Percentiles rank a stretch among this genome's conserved stretches.
Evolutionary conservation across 2,888 invertebrate species (phyloP).

Genomic region (Ariolimax columbianus): DNA sequence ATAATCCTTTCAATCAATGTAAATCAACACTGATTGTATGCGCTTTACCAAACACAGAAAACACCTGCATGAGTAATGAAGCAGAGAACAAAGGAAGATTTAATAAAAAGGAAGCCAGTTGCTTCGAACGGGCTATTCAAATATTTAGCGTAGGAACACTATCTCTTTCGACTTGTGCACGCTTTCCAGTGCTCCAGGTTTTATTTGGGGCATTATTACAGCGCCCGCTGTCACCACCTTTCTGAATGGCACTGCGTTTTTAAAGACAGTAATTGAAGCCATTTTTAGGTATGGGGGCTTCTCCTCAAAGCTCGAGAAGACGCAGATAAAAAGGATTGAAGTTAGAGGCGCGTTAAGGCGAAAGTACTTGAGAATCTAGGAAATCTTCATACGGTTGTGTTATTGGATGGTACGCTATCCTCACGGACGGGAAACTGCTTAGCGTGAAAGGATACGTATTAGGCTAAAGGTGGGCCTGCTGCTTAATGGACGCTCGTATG

Average conservation of each 20-base stretch:
- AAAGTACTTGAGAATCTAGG: background rate
- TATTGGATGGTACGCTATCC: background rate
- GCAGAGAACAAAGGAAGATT: background rate
- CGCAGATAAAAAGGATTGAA: conserved; percentile 7
- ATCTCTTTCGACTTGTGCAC: background rate
- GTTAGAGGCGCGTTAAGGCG: conserved; percentile 4
- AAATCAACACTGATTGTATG: no score
- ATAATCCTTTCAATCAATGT: no score
- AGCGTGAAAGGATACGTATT: background rate
- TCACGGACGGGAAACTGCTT: background rate
- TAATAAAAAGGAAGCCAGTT: background rate
- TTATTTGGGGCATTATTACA: background rate
- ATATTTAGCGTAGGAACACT: background rate
- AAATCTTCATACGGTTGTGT: background rate
- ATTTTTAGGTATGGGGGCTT: background rate
- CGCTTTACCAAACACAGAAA: background rate
- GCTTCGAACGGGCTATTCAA: background rate
- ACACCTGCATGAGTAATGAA: background rate
- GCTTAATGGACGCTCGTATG: background rate
- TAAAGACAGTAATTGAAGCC: conserved; percentile 23
- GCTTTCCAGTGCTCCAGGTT: background rate
- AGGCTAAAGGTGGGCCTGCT: no score
- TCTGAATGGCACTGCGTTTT: background rate
- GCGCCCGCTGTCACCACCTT: background rate
- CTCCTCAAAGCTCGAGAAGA: background rate